phyloP scores from a whole-genome alignment of 2,888 invertebrate genomes.

The Hecatera dysodea region DNA sequence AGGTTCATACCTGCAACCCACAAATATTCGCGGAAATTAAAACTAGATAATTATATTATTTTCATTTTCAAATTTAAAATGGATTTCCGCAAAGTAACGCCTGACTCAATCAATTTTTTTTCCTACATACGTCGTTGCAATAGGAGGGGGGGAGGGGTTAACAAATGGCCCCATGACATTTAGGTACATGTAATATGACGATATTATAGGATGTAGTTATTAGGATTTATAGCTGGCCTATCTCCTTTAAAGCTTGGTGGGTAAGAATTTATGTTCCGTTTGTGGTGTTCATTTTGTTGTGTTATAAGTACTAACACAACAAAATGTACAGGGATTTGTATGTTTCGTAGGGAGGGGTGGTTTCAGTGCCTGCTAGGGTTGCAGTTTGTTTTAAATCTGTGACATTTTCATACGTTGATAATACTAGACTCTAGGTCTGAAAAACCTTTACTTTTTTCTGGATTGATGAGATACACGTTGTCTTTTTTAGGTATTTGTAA shows the following conservation, averaged over 20 bases:
- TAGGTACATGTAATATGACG: slow-evolving; percentile 36
- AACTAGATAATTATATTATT: no score
- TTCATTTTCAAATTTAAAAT: no score
- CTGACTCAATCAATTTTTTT: slow-evolving; percentile 76
- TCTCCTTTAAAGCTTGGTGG: background rate
- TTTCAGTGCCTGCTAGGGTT: no score
- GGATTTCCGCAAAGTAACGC: no score
- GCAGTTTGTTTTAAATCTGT: no score
- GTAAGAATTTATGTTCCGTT: slow-evolving; percentile 16
- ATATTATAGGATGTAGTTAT: slow-evolving; percentile 30
- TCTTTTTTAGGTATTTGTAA: no score
- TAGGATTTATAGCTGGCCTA: slow-evolving; percentile 37
- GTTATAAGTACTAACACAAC: no score
- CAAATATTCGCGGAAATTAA: no score
- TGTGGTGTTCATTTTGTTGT: slow-evolving; percentile 13
- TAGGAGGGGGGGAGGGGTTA: slow-evolving; percentile 55
- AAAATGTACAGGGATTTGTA: slow-evolving; percentile 2
- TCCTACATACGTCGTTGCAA: slow-evolving; percentile 29
- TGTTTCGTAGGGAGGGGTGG: background rate
- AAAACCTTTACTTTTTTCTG: no score
- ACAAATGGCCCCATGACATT: slow-evolving; percentile 43
- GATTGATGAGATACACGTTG: no score
- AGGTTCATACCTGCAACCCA: no score
- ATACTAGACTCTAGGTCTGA: no score
- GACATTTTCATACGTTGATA: background rate